A percentile compares a stretch with the other conserved stretches of the same genome.
Evolutionary conservation across 2,113 vertebrate genomes (phyloP).

Genomic region (Danio rerio): DNA sequence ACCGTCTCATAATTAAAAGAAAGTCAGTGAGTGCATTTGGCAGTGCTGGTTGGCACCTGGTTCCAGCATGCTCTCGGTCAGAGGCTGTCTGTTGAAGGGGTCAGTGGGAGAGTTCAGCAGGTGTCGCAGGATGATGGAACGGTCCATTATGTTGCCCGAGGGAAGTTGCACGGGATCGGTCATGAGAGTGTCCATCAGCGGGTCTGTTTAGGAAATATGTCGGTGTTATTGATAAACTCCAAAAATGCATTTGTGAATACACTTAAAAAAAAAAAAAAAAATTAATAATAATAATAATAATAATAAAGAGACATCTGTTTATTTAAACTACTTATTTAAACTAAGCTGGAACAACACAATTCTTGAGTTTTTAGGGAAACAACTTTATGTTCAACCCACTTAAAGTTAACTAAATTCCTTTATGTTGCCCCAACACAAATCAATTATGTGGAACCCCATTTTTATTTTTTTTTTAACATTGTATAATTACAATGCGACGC

Average conservation of each 20-base stretch:
- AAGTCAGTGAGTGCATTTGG: not conserved
- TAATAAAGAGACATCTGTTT: too few relatives aligned
- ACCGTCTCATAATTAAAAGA: not conserved
- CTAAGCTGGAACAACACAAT: too few relatives aligned
- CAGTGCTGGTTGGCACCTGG: conserved; percentile 79
- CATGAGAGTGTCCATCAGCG: conserved; percentile 99
- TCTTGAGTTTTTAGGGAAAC: too few relatives aligned
- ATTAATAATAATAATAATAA: too few relatives aligned
- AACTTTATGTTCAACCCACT: too few relatives aligned
- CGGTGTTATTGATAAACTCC: conserved; percentile 4
- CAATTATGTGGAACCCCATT: not conserved
- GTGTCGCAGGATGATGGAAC: conserved; percentile 94
- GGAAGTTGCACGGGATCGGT: conserved; percentile 94
- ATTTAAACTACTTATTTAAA: too few relatives aligned
- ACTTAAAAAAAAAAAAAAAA: not conserved
- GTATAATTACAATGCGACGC: too few relatives aligned
- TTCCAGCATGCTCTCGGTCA: conserved; percentile 97
- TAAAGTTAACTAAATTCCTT: too few relatives aligned
- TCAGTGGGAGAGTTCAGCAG: conserved; percentile 96
- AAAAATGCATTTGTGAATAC: not conserved
- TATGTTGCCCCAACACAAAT: too few relatives aligned
- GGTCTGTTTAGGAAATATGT: conserved; percentile 78
- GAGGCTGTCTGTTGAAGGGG: conserved; percentile 95
- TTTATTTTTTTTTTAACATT: too few relatives aligned
- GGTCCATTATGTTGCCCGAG: conserved; percentile 96